A percentile compares a stretch with the other conserved stretches of the same genome.
phyloP scores from a whole-genome alignment of 2,797 vertebrate species.

The Botia almorhae region DNA sequence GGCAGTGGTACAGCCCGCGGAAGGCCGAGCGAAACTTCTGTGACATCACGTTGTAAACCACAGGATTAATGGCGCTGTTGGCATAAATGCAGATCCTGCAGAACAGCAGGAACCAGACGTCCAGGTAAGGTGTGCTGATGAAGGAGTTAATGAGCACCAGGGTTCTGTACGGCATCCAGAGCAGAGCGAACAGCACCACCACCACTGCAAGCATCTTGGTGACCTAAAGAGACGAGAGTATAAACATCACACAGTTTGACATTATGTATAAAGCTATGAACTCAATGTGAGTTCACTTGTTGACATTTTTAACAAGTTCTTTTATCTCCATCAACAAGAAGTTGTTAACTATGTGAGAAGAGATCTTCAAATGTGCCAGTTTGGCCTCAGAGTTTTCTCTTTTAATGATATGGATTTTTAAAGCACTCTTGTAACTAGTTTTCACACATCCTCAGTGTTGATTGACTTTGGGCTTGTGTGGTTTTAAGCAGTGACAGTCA shows the following conservation, averaged over 20 bases:
- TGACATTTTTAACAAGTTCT: neutral
- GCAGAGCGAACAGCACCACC: slow-evolving; percentile 79
- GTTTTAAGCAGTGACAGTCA: too few species aligned
- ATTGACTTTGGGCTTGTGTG: neutral
- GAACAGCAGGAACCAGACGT: slow-evolving; percentile 83
- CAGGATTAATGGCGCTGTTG: slow-evolving; percentile 85
- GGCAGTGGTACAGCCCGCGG: slow-evolving; percentile 77
- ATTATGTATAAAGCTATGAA: neutral
- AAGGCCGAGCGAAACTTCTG: slow-evolving; percentile 83
- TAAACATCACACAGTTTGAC: neutral
- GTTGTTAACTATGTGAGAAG: slow-evolving; percentile 18
- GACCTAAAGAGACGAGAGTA: slow-evolving; percentile 68
- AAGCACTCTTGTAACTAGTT: neutral
- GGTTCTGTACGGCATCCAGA: slow-evolving; percentile 84
- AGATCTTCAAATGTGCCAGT: slow-evolving; percentile 1
- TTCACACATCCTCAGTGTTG: neutral
- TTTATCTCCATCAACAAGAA: neutral
- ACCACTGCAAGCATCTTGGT: slow-evolving; percentile 85
- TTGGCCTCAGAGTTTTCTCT: neutral
- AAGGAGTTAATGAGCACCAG: slow-evolving; percentile 85
- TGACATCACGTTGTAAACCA: slow-evolving; percentile 85
- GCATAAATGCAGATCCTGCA: slow-evolving; percentile 81
- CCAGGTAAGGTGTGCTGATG: slow-evolving; percentile 76
- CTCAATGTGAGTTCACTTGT: neutral
- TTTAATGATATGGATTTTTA: neutral